Evolutionary conservation across 2,797 vertebrate genomes (phyloP).

Genomic region (Chiropotes sagulatus): DNA sequence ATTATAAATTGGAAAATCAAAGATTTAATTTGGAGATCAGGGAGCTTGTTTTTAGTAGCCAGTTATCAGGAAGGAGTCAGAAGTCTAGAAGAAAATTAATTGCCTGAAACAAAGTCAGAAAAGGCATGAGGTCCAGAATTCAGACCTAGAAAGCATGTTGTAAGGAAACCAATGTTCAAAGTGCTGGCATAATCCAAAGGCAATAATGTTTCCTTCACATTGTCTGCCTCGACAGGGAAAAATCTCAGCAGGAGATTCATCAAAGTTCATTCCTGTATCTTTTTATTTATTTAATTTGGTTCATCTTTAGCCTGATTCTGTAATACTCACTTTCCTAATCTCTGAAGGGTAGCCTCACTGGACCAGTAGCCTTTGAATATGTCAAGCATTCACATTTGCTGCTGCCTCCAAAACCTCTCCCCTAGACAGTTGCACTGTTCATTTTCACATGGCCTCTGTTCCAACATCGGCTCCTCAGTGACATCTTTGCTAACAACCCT

Average conservation of each 20-base stretch:
- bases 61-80: not conserved
- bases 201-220: not conserved
- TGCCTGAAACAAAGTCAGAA: not conserved
- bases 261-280: not conserved
- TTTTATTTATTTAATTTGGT: not conserved
- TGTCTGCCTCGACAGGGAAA: not conserved
- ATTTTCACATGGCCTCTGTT: not conserved
- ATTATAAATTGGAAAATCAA: not conserved
- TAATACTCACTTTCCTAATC: not conserved
- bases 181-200: not conserved
- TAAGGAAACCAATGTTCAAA: not conserved
- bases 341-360: not conserved
- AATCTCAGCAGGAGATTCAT: not conserved
- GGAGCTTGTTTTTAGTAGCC: not conserved
- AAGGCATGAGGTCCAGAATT: not conserved
- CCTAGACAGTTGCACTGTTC: not conserved
- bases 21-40: not conserved
- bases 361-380: not conserved
- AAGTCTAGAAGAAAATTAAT: not conserved
- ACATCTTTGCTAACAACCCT: not conserved
- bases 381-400: not conserved
- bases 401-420: not conserved
- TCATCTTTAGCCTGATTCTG: not conserved
- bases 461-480: not conserved
- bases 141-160: not conserved